These are phyloP conservation scores for Pyrochroa serraticornis DNA, from an alignment of 2,888 invertebrate genomes.

Conservation along the genomic window DNA sequence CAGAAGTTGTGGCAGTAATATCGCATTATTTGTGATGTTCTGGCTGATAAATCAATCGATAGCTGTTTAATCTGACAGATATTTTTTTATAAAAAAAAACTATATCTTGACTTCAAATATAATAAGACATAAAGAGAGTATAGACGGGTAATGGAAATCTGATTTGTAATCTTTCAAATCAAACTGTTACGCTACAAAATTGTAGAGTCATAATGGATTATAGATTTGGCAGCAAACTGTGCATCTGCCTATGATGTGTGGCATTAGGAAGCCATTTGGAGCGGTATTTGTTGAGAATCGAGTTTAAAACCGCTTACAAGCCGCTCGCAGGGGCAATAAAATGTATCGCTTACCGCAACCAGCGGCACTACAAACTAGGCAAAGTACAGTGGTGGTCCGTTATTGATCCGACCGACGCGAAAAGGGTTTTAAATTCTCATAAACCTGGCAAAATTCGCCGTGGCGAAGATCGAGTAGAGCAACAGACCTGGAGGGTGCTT, in stretches of 20 bases:
- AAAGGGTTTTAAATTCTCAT: conserved; percentile 55
- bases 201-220: no score
- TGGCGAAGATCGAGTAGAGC: conserved; percentile 50
- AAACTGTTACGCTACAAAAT: no score
- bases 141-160: no score
- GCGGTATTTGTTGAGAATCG: neutral
- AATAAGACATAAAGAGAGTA: no score
- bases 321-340: conserved; percentile 30
- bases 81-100: no score
- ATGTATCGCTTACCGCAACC: conserved; percentile 30
- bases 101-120: no score
- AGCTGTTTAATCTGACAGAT: no score
- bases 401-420: conserved; percentile 44
- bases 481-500: conserved; percentile 48
- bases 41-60: no score
- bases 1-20: no score
- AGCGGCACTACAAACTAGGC: conserved; percentile 34
- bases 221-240: neutral
- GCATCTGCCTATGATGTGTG: neutral
- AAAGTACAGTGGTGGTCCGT: conserved; percentile 39
- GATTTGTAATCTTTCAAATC: no score
- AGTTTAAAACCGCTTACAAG: conserved; percentile 10
- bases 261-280: neutral
- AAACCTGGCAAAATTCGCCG: conserved; percentile 51
- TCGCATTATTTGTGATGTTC: no score